Evolutionary conservation across 2,888 invertebrate species (phyloP).

Genomic region (Bellardia pandia): DNA sequence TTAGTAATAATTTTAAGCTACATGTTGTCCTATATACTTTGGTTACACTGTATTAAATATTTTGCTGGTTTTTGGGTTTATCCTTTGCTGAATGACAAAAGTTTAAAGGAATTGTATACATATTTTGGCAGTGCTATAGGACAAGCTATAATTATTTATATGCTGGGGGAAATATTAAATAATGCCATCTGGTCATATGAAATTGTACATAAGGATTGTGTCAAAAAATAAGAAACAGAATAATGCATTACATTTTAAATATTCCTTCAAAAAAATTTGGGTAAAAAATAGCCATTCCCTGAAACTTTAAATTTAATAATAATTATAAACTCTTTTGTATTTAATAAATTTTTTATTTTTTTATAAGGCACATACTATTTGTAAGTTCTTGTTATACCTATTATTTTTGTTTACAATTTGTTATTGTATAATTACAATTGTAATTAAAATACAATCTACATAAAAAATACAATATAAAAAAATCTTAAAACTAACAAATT

Average conservation of each 20-base stretch:
- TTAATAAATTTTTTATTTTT: conserved; percentile 6
- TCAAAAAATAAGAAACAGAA: no score
- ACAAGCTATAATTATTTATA: conserved; percentile 87
- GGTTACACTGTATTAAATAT: conserved; percentile 90
- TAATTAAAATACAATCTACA: conserved; percentile 12
- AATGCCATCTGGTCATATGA: conserved; percentile 89
- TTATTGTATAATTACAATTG: background rate
- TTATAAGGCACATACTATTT: conserved; percentile 49
- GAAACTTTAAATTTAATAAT: no score
- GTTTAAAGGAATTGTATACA: conserved; percentile 87
- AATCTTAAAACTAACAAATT: conserved; percentile 13
- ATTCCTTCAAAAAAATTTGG: no score
- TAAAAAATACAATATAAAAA: conserved; percentile 20
- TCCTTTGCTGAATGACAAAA: conserved; percentile 91
- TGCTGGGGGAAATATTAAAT: conserved; percentile 89
- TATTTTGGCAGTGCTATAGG: conserved; percentile 88
- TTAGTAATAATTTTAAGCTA: conserved; percentile 87
- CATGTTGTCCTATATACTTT: conserved; percentile 89
- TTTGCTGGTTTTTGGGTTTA: conserved; percentile 94
- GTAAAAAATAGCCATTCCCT: no score
- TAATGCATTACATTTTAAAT: no score
- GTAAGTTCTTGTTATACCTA: background rate
- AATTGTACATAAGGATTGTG: conserved; percentile 79
- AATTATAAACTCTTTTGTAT: background rate
- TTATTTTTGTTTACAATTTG: conserved; percentile 11